Evolutionary conservation across 2,113 vertebrate genomes (phyloP), one percentile per base, ranked within the genome.

Genomic region (Herpetotheres cachinnans): DNA sequence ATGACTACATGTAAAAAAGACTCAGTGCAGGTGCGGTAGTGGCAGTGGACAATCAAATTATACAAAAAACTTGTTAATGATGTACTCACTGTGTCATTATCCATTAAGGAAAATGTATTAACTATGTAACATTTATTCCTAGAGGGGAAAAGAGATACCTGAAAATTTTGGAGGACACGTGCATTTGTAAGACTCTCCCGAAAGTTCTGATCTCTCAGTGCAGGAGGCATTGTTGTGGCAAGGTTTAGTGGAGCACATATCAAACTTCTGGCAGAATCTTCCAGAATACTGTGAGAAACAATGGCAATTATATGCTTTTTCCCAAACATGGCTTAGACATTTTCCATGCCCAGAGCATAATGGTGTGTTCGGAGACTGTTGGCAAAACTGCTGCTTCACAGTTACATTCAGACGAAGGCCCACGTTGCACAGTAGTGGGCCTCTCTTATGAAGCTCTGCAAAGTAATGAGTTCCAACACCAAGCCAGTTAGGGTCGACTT

Each of bases 331-430:
- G 7, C 97, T 98, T 86, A 98, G 97, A 93, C 99, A 99, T 96
- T 96, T 94, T 32, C 99, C 99, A 49, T 95, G 98, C 14, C 98
- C 98, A 9, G 98, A 99, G 94, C 98, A 99, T 16, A 99, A 96
- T 1, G 93, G 97, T 69, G 98, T 91, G 40, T 93, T 96, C 49
- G 95, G 96, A 76, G 95, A 98, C 32, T 96, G 95, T 86, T 97
- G 98, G 92, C 98, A 99, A 76, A 97, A 94, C 25, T 99, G 98
- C 5, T 96, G 91, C 94, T 98, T 99, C 63, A 99, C 98, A 0
- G 98, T 98, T 36, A 99, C 85, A 2, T 98, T 98, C 79, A 99
- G 95, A 80, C 98, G 97, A 49, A 99, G 97, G 59, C 99, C 99
- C 19, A 98, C 84, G 34, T 81, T 90, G 93, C 99, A 99, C 92